Evolutionary conservation across 2,888 invertebrate species (phyloP).

Genomic region (Monoplex corrugatus): DNA sequence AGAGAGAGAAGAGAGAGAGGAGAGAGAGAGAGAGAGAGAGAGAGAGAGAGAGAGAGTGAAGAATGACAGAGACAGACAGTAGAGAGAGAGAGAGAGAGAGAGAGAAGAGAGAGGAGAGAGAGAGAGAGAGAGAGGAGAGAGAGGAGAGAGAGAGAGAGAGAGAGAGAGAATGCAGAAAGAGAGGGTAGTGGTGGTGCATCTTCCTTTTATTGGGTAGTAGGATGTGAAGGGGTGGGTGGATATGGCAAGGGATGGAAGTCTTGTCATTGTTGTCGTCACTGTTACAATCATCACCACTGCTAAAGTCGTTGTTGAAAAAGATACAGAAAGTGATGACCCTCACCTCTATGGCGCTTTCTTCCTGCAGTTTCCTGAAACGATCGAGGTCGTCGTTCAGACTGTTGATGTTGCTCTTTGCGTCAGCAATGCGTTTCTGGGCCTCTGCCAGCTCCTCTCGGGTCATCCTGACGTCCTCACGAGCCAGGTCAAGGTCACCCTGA

Average conservation of each 20-base stretch:
- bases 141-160: not conserved
- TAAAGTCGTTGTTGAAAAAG: no score
- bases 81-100: not conserved
- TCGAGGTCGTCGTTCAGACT: conserved; percentile 73
- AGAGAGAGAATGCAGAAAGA: conserved; percentile 8
- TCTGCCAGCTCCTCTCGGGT: conserved; percentile 70
- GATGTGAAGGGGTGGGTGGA: no score
- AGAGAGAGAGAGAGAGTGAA: not conserved
- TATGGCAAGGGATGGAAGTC: no score
- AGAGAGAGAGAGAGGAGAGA: not conserved
- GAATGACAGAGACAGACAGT: not conserved
- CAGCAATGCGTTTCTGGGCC: conserved; percentile 64
- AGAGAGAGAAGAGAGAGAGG: not conserved
- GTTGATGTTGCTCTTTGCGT: conserved; percentile 67
- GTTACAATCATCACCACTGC: no score
- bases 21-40: not conserved
- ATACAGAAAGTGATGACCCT: no score
- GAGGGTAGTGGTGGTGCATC: no score
- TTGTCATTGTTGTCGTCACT: no score
- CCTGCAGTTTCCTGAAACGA: conserved; percentile 67
- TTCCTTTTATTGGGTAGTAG: no score
- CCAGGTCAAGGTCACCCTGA: conserved; percentile 71
- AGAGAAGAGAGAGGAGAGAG: not conserved
- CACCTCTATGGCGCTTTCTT: conserved; percentile 71
- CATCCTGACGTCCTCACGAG: conserved; percentile 70